Conservation (phyloP, 2,888 invertebrate species). For the Scrobipalpa costella region DNA sequence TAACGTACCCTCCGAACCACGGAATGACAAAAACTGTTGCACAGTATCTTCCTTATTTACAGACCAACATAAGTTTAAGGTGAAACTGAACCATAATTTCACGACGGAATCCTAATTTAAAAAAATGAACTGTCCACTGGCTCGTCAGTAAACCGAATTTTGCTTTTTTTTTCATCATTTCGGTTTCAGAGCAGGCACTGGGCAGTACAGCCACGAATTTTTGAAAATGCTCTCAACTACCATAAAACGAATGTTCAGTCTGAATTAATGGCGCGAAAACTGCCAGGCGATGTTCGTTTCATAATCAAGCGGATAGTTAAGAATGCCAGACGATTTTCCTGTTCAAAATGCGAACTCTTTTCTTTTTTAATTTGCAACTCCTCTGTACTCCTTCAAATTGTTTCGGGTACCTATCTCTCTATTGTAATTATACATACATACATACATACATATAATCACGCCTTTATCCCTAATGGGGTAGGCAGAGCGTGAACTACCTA, state of each 20-base stretch:
- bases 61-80: too few relatives aligned
- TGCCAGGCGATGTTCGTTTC: background rate
- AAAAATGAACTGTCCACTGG: slow-evolving; percentile 44
- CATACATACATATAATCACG: too few relatives aligned
- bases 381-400: background rate
- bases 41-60: too few relatives aligned
- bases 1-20: too few relatives aligned
- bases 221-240: slow-evolving; percentile 16
- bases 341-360: background rate
- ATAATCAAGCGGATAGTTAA: background rate
- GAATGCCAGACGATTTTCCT: background rate
- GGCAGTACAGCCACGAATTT: background rate
- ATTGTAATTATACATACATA: too few relatives aligned
- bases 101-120: slow-evolving; percentile 39
- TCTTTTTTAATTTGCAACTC: background rate
- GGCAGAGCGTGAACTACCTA: too few relatives aligned
- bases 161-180: slow-evolving; percentile 39
- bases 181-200: slow-evolving; percentile 13
- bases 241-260: background rate
- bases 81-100: background rate
- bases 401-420: background rate
- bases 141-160: slow-evolving; percentile 56
- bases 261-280: slow-evolving; percentile 8
- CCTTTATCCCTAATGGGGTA: too few relatives aligned
- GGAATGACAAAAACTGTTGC: background rate